Evolutionary conservation across 2,888 invertebrate species (phyloP).

Genomic region (Camptogramma bilineatum): DNA sequence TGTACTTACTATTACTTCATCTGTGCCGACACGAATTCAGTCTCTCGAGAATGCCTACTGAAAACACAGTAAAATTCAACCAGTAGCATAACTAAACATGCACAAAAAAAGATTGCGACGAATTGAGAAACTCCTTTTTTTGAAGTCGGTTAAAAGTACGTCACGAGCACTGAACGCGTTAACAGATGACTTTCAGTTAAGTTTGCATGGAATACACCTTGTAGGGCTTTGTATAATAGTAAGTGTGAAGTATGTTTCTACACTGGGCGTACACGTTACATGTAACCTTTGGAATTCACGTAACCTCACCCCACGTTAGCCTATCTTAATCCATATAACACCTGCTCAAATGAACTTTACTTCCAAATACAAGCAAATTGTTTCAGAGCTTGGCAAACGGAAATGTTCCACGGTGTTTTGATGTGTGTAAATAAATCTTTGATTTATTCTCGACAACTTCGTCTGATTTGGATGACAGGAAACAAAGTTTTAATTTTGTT

Average conservation of each 20-base stretch:
- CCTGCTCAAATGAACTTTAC: conserved; percentile 47
- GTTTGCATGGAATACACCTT: too few relatives aligned
- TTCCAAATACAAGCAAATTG: conserved; percentile 41
- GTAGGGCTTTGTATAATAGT: not conserved
- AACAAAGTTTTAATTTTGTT: not conserved
- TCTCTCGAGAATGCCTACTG: conserved; percentile 53
- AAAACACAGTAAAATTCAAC: conserved; percentile 14
- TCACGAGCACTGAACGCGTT: too few relatives aligned
- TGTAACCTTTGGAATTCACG: conserved; percentile 37
- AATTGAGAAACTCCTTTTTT: too few relatives aligned
- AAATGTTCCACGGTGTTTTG: conserved; percentile 32
- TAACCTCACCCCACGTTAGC: conserved; percentile 49
- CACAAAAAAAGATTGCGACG: too few relatives aligned
- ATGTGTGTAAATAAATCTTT: conserved; percentile 11
- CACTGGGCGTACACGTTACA: conserved; percentile 7
- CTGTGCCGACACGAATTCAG: conserved; percentile 48
- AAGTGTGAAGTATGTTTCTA: not conserved
- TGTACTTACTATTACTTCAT: not conserved
- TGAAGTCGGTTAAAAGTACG: too few relatives aligned
- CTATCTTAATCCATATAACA: conserved; percentile 54
- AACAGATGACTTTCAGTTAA: too few relatives aligned
- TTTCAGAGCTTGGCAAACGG: conserved; percentile 38
- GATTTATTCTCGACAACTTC: conserved; percentile 6
- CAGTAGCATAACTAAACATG: not conserved
- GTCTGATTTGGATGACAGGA: not conserved